Percentiles rank a stretch among this genome's conserved stretches.
Evolutionary conservation across 2,888 invertebrate species (phyloP).

Genomic region (Tupiocoris notatus): DNA sequence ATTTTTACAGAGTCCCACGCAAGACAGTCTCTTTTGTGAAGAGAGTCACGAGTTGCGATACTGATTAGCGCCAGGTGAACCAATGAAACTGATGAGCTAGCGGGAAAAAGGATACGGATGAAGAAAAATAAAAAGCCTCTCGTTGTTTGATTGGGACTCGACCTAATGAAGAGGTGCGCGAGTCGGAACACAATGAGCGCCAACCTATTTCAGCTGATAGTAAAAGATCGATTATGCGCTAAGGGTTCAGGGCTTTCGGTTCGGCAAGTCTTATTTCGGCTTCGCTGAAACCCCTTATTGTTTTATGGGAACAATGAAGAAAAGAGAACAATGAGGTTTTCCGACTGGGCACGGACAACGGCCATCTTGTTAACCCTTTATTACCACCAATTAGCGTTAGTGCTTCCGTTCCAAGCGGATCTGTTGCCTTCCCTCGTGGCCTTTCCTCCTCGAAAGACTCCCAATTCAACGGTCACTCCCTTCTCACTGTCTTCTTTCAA

Average conservation of each 20-base stretch:
- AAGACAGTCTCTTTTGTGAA: no score
- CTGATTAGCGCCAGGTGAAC: background rate
- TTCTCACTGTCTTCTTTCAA: slow-evolving; percentile 9
- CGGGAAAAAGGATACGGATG: background rate
- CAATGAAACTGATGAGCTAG: background rate
- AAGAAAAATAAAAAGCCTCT: background rate
- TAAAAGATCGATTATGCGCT: background rate
- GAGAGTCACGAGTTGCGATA: background rate
- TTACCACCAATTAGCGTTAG: slow-evolving; percentile 23
- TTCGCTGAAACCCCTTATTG: background rate
- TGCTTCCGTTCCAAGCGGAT: background rate
- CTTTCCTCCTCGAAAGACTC: background rate
- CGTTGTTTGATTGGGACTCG: background rate
- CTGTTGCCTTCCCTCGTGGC: background rate
- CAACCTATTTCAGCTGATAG: background rate
- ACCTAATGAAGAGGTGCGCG: background rate
- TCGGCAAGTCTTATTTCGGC: background rate
- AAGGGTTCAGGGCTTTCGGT: background rate
- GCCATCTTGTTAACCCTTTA: slow-evolving; percentile 21
- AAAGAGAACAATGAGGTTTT: slow-evolving; percentile 6
- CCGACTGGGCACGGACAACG: background rate
- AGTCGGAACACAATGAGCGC: background rate
- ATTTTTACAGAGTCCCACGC: no score
- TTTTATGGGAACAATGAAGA: background rate
- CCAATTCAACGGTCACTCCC: no score